Evolutionary conservation across 2,888 invertebrate species (phyloP), one percentile per base, ranked within the genome.

Genomic region (Sphecodes monilicornis): DNA sequence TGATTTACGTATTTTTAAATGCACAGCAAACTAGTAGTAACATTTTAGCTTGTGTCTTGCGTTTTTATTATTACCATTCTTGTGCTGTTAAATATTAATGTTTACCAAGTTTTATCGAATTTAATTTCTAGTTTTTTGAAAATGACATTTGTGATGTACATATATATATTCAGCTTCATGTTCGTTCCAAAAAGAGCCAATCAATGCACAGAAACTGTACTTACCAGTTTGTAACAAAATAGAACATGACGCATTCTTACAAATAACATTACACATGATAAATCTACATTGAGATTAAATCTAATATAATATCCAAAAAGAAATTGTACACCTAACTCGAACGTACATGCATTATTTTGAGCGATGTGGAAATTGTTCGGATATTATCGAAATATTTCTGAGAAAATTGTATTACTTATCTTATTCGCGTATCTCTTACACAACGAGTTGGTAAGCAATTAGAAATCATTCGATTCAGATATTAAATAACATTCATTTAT

Each of bases 401-500:
- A 60, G 60, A 60, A 60, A 60, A 60, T 60, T 16, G 16, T 29
- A 29, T 60, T 60, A 16, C 60, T 29, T 29, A 60, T 60, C 60
- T 60, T 29, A n/a, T n/a, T 29, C 60, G 2, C 60, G 60, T 18
- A 60, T 60, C 60, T 29, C 60, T 60, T 60, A 26, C 60, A 16
- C 26, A 60, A 60, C 60, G 26, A 29, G 60, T 60, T 6, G 60
- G 29, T 1, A 5, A 29, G 60, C 60, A 29, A 60, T 60, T 60
- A 60, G 60, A 60, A 60, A 60, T 60, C 29, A 60, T 60, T 60
- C 60, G 60, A 29, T 60, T 60, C 60, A 29, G 60, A 60, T 60
- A 60, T 60, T 60, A 60, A 60, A 60, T 16, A 60, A 60, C 60
- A 29, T 60, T 16, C 6, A 60, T 73, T 29, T 60, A 60, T 29